phyloP scores from a whole-genome alignment of 2,113 vertebrate species.

The Stictonetta naevosa region DNA sequence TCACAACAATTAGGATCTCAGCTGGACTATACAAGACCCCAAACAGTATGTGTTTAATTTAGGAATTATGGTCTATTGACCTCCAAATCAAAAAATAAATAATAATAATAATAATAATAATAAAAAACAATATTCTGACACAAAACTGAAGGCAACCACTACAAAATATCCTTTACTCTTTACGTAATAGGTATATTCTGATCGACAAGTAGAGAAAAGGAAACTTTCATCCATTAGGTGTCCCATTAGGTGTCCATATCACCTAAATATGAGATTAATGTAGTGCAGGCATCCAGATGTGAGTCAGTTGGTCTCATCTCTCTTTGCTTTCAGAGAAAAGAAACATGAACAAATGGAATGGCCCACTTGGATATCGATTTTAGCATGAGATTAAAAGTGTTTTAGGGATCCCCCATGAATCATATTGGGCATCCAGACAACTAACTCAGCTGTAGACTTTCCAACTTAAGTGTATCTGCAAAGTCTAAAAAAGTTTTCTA shows the following conservation, averaged over 20 bases:
- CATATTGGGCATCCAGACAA: neutral
- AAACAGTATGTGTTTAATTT: neutral
- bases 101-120: too few relatives aligned
- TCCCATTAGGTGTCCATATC: accelerated
- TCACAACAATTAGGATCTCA: neutral
- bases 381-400: neutral
- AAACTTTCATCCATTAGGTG: neutral
- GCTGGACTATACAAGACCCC: neutral
- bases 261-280: accelerated
- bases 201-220: neutral
- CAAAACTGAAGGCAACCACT: neutral
- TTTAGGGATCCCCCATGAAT: neutral
- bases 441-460: neutral
- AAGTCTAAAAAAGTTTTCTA: neutral
- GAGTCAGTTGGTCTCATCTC: neutral
- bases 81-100: neutral
- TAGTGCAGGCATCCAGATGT: neutral
- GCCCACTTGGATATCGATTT: neutral
- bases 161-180: neutral
- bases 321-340: neutral
- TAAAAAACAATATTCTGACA: neutral
- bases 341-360: neutral
- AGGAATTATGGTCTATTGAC: neutral
- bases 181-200: neutral
- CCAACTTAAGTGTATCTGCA: neutral